Base-by-base conservation (phyloP, 2,888 invertebrate genomes). In the Hemistola chrysoprasaria region DNA sequence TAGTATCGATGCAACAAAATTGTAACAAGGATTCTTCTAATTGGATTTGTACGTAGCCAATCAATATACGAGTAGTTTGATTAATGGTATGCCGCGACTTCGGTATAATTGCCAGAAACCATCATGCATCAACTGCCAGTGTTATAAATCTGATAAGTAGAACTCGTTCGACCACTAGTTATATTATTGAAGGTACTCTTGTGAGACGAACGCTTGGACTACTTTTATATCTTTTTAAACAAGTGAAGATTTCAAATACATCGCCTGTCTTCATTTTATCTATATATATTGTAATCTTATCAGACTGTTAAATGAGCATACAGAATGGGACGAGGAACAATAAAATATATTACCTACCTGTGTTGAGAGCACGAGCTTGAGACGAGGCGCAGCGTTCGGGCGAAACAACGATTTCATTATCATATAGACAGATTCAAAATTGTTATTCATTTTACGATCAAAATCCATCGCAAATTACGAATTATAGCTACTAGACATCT, bases 21-120 rank as follows among this genome's bases (percentile, higher is more conserved):
- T 77, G 72, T 76, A 72, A 68, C 71, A 75, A 83, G 83, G 82
- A 85, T 78, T 71, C 70, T 59, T 78, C 79, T 86, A 88, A 87
- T 87, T 88, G 85, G 86, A 78, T 83, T 76, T 78, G 78, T 83
- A 78, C 76, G 74, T 72, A 77, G 69, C 71, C 86, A 84, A 88
- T 86, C 87, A 82, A 84, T 85, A 82, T 76, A 65, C n/a, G n/a
- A n/a, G n/a, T n/a, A n/a, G 59, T 69, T 77, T 87, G 87, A 87
- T 88, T 87, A 84, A 88, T 88, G 82, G 38, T 44, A 35, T 77
- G 40, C 40, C 30, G 9, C 67, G 73, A 73, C 78, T 71, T 65
- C 69, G 69, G 65, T 79, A 79, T 86, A 86, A 86, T 86, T 87
- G 85, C 84, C 68, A 75, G 76, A 62, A 77, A 77, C 72, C 63